These are phyloP conservation scores for Clostera curtula DNA, from an alignment of 2,888 invertebrate genomes.

Conservation along the genomic window DNA sequence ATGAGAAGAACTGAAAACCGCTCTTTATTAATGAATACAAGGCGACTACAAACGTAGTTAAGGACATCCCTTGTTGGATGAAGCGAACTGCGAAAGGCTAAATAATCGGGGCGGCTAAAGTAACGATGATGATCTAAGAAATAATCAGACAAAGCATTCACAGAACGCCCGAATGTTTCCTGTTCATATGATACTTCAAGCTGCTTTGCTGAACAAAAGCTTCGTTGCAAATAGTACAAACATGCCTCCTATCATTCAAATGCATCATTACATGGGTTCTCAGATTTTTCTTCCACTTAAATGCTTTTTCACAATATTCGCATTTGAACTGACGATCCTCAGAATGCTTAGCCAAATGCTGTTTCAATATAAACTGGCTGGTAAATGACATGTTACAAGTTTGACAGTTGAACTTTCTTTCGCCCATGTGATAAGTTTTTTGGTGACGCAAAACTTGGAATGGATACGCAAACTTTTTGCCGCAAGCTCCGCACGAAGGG, in stretches of 20 bases:
- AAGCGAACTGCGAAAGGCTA: too few species aligned
- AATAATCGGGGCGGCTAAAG: too few species aligned
- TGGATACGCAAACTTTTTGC: slow-evolving; percentile 35
- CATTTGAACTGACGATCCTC: slow-evolving; percentile 18
- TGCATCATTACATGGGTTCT: slow-evolving; percentile 14
- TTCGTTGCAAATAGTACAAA: slow-evolving; percentile 13
- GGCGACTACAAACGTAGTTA: too few species aligned
- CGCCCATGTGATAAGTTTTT: slow-evolving; percentile 26
- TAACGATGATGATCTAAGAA: too few species aligned
- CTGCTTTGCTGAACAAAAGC: slow-evolving; percentile 21
- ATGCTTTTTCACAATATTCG: slow-evolving; percentile 14
- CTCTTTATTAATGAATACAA: too few species aligned
- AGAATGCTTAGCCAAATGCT: slow-evolving; percentile 28
- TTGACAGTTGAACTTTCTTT: slow-evolving; percentile 21
- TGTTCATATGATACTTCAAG: slow-evolving; percentile 20
- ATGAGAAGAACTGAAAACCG: too few species aligned
- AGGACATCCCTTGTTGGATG: too few species aligned
- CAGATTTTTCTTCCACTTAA: slow-evolving; percentile 7
- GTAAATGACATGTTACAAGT: slow-evolving; percentile 29
- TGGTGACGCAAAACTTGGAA: slow-evolving; percentile 28
- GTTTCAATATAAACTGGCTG: slow-evolving; percentile 19
- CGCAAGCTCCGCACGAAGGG: slow-evolving; percentile 36
- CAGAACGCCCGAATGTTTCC: too few species aligned
- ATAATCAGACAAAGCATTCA: too few species aligned
- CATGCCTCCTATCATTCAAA: slow-evolving; percentile 17